Base-by-base conservation (phyloP, 2,113 vertebrate genomes). In the Scomber scombrus region DNA sequence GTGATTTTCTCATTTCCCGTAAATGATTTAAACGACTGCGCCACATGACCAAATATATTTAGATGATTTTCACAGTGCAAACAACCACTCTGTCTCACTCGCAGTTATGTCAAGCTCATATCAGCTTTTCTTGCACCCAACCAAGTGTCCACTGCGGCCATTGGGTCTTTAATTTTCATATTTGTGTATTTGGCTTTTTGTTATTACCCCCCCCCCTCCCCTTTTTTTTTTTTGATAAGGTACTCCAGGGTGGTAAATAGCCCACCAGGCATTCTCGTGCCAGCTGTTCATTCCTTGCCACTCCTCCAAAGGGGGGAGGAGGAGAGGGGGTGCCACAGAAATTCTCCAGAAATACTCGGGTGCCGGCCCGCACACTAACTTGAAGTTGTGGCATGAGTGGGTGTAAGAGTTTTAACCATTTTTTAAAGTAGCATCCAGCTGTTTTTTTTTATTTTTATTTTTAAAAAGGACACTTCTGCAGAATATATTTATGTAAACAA, bases 261-360 rank as follows among this genome's bases (percentile, higher is more conserved):
- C 61, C 61, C 72, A 61, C 51, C 64, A 68, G 45, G 63, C 78
- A 85, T 82, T 89, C 78, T 45, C 26, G n/a, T 71, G 14, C 61
- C 91, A 91, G 86, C 84, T 90, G 87, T 87, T 74, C 71, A 40
- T 72, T 57, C 73, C 54, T 75, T 29, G 14, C 72, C 69, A 57
- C 71, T 65, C 57, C 71, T 47, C 56, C 29, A 18, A 31, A 65
- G 61, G 13, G 14, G 21, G 7, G 21, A 26, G 23, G 23, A 26
- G 23, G 23, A 26, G 23, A 26, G 13, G 14, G 21, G 7, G 21
- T 55, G 23, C 71, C 31, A 46, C 64, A 74, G 82, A 84, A 69
- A 72, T 71, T 52, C 13, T 58, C 34, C 50, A 45, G 13, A 72
- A 69, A 52, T 72, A 72, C 70, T 58, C 62, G 11, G 11, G 8